A percentile compares a stretch with the other conserved stretches of the same genome.
Conservation (phyloP, 2,797 vertebrate species). For the Darevskia mixta region DNA sequence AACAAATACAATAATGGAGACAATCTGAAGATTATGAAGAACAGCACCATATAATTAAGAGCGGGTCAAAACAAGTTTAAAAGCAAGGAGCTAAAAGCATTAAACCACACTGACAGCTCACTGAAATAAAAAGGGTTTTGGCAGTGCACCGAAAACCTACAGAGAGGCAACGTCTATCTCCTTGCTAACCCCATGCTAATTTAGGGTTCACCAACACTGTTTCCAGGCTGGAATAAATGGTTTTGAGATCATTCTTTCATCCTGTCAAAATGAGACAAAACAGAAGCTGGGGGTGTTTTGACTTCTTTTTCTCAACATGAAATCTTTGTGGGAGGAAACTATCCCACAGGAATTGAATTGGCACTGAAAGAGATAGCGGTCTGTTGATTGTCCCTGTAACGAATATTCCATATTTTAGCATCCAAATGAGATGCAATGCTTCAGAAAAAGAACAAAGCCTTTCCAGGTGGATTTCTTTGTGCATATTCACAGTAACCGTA, state of each 20-base stretch:
- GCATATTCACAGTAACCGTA: not conserved
- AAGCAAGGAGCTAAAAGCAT: not conserved
- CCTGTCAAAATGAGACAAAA: not conserved
- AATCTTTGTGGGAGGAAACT: not conserved
- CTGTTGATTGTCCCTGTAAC: not conserved
- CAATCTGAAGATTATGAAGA: not conserved
- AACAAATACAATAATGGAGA: not conserved
- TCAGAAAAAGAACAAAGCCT: not conserved
- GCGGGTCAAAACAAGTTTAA: not conserved
- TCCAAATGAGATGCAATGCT: not conserved
- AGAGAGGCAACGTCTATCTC: not conserved
- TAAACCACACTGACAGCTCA: not conserved
- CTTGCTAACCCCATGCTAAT: not conserved
- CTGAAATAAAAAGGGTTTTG: not conserved
- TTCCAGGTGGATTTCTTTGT: not conserved
- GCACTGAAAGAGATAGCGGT: not conserved
- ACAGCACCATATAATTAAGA: not conserved
- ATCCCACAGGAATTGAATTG: not conserved
- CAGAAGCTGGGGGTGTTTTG: conserved; percentile 6
- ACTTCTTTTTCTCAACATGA: not conserved
- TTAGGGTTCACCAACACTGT: not conserved
- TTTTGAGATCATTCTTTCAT: not conserved
- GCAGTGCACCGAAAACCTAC: not conserved
- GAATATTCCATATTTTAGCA: not conserved
- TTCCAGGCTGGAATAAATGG: not conserved